A percentile compares a stretch with the other conserved stretches of the same genome.
Conservation (phyloP, 92 coral and sea anemone genomes). For the Palythoa grandis region DNA sequence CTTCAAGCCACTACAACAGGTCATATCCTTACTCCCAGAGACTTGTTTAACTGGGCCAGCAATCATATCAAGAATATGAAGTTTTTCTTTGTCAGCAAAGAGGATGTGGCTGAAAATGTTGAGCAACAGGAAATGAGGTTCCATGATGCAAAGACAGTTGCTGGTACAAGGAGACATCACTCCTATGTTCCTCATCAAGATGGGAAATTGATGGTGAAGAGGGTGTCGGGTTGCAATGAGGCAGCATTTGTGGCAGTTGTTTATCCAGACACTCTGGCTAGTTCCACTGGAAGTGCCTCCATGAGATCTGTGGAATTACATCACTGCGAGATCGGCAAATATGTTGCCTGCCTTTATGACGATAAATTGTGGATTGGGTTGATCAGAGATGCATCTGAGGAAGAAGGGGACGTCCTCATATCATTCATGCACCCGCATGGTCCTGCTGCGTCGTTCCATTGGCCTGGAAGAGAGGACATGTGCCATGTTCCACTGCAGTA, state of each 20-base stretch:
- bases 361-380: conserved; percentile 46
- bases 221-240: conserved; percentile 19
- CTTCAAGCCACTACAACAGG: conserved; percentile 31
- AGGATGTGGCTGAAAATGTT: conserved; percentile 8
- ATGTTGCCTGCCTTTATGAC: conserved; percentile 39
- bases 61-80: conserved; percentile 5
- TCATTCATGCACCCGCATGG: conserved; percentile 48
- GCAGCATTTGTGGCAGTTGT: conserved; percentile 31
- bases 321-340: conserved; percentile 27
- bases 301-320: background rate
- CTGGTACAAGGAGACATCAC: conserved; percentile 29
- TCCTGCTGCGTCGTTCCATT: conserved; percentile 23
- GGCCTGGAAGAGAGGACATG: conserved; percentile 46
- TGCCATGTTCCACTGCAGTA: conserved; percentile 48
- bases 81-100: background rate
- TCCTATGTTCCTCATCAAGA: conserved; percentile 8
- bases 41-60: conserved; percentile 27
- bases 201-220: conserved; percentile 32
- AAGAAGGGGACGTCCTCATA: conserved; percentile 16
- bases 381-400: conserved; percentile 28
- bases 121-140: conserved; percentile 12
- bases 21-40: conserved; percentile 15
- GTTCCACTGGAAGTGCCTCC: conserved; percentile 20
- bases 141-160: background rate
- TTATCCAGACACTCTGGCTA: conserved; percentile 18